A percentile compares a stretch with the other conserved stretches of the same genome.
Conservation (phyloP, 2,888 invertebrate species). For the Xylota segnis region DNA sequence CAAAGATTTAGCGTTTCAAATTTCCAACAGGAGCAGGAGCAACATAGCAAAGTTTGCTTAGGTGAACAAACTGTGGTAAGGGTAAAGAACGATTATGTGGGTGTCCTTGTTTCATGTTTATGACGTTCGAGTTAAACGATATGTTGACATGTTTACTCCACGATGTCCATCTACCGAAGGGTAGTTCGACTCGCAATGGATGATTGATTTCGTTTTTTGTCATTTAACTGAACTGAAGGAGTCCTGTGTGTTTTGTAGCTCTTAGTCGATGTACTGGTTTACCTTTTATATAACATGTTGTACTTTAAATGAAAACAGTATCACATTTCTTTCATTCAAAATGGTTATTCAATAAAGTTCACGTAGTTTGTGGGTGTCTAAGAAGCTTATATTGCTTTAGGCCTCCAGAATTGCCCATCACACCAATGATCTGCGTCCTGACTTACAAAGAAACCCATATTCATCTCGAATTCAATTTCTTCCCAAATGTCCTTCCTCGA, state of each 20-base stretch:
- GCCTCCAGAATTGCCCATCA: too few species aligned
- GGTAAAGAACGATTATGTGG: conserved; percentile 36
- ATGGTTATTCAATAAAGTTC: too few species aligned
- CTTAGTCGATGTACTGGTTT: neutral
- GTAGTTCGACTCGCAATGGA: conserved; percentile 16
- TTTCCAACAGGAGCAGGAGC: conserved; percentile 38
- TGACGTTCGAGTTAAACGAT: conserved; percentile 74
- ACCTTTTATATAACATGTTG: too few species aligned
- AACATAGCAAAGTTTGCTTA: conserved; percentile 64
- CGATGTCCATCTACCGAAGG: conserved; percentile 33
- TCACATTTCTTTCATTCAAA: too few species aligned
- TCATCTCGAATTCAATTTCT: too few species aligned
- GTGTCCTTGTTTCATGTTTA: conserved; percentile 59
- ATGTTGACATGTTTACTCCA: conserved; percentile 67
- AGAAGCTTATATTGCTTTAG: too few species aligned
- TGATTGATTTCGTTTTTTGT: conserved; percentile 70
- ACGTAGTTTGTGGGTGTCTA: too few species aligned
- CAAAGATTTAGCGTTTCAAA: conserved; percentile 66
- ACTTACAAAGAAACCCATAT: too few species aligned
- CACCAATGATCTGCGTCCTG: too few species aligned
- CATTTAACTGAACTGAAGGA: conserved; percentile 19
- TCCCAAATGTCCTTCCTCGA: too few species aligned
- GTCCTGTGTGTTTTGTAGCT: neutral
- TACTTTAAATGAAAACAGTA: too few species aligned
- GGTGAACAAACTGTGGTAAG: conserved; percentile 62